A percentile compares a stretch with the other conserved stretches of the same genome.
Evolutionary conservation across 2,113 vertebrate genomes (phyloP).

Genomic region (Alexandromys fortis): DNA sequence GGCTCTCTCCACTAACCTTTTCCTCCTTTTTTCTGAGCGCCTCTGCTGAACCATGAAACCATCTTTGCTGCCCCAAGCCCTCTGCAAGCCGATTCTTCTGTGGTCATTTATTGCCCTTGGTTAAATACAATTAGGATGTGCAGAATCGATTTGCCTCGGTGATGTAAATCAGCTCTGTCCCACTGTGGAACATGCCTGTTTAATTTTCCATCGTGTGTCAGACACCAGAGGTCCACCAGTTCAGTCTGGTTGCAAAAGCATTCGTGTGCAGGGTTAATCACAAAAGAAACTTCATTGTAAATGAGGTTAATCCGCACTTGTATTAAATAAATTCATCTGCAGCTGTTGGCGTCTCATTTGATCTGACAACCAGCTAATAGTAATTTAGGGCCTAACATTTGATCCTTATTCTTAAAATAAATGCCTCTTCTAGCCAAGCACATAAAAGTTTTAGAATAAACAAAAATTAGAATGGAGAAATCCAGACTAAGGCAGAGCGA

Average conservation of each 20-base stretch:
- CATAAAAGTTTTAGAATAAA: conserved; percentile 11
- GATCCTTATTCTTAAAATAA: conserved; percentile 48
- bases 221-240: not conserved
- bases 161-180: conserved; percentile 7
- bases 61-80: not conserved
- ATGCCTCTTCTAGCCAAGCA: not conserved
- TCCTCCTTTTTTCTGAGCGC: not conserved
- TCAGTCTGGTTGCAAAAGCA: not conserved
- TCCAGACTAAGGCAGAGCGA: not conserved
- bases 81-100: not conserved
- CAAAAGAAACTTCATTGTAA: not conserved
- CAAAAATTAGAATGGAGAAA: not conserved
- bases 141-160: not conserved
- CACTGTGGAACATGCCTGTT: not conserved
- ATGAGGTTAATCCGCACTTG: not conserved
- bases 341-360: not conserved
- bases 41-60: not conserved
- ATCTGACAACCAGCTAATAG: not conserved
- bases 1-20: not conserved
- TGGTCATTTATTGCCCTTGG: not conserved
- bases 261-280: not conserved
- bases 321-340: conserved; percentile 16
- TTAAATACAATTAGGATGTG: not conserved
- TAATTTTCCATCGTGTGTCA: not conserved
- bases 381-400: not conserved